Conservation (phyloP, 1,140 invertebrate genomes). For the Saccostrea echinata region DNA sequence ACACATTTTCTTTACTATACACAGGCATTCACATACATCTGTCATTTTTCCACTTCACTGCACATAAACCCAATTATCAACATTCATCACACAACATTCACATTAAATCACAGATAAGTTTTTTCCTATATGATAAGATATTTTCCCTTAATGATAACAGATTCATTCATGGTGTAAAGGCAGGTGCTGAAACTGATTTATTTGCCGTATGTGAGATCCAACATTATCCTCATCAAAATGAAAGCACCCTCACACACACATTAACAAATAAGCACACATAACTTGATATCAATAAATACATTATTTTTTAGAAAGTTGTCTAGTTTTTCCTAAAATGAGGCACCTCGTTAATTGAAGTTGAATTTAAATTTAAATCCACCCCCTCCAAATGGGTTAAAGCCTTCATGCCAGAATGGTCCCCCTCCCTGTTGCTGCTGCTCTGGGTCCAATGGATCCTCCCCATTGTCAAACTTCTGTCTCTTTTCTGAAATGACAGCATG, state of each 20-base stretch:
- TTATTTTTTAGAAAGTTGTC: background rate
- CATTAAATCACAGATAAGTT: background rate
- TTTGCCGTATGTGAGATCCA: background rate
- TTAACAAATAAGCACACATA: background rate
- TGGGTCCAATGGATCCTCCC: constrained; percentile 98
- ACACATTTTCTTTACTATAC: background rate
- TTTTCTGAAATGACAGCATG: constrained; percentile 86
- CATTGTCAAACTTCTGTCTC: constrained; percentile 94
- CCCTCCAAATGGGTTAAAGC: constrained; percentile 89
- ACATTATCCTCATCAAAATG: constrained; percentile 8
- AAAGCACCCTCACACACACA: background rate
- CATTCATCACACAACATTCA: background rate
- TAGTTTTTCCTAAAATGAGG: background rate
- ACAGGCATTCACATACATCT: background rate
- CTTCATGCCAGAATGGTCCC: constrained; percentile 79
- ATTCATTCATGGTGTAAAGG: background rate
- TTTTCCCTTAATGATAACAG: background rate
- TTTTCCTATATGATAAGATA: background rate
- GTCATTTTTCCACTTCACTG: background rate
- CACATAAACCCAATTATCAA: background rate
- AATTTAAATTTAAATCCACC: constrained; percentile 96
- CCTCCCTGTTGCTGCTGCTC: constrained; percentile 84
- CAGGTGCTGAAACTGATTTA: background rate
- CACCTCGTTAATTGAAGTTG: constrained; percentile 84
- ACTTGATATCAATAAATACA: constrained; percentile 19